Evolutionary conservation across 2,888 invertebrate species (phyloP), one percentile per base, ranked within the genome.

Genomic region (Encarsia formosa): DNA sequence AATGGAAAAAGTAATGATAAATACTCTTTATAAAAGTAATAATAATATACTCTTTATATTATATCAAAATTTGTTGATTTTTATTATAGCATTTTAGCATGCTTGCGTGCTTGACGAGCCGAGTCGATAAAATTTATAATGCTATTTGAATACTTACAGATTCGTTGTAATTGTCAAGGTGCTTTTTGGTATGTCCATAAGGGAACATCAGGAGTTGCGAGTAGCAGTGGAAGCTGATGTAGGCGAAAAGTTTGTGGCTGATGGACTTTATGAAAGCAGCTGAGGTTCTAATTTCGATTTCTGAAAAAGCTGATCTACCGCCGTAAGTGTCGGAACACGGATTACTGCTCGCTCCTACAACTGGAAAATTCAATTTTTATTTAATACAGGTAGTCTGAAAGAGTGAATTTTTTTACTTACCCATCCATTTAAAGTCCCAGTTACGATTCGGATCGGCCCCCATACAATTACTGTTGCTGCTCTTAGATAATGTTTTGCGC

Each of bases 371-470:
- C n/a, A n/a, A n/a, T n/a, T n/a, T n/a, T n/a, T n/a, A n/a, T n/a
- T n/a, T n/a, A n/a, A n/a, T n/a, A n/a, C n/a, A n/a, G n/a, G n/a
- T n/a, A n/a, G n/a, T n/a, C n/a, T n/a, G n/a, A n/a, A n/a, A n/a
- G n/a, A n/a, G n/a, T n/a, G n/a, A n/a, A n/a, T n/a, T n/a, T n/a
- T n/a, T n/a, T n/a, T n/a, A n/a, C n/a, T n/a, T n/a, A n/a, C n/a
- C n/a, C n/a, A n/a, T n/a, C n/a, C n/a, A n/a, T n/a, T n/a, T n/a
- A n/a, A n/a, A n/a, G n/a, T n/a, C n/a, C n/a, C n/a, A n/a, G n/a
- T n/a, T n/a, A n/a, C n/a, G n/a, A n/a, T n/a, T 90, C 0, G 86
- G 81, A 73, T 90, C 89, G 1, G 83, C 81, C 2, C 90, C 90
- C 52, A 71, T 70, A 59, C 84, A 81, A 2, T 4, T 22, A 2